These are phyloP conservation scores for Teleiodes luculella DNA, from an alignment of 2,888 invertebrate species.

Conservation along the genomic window DNA sequence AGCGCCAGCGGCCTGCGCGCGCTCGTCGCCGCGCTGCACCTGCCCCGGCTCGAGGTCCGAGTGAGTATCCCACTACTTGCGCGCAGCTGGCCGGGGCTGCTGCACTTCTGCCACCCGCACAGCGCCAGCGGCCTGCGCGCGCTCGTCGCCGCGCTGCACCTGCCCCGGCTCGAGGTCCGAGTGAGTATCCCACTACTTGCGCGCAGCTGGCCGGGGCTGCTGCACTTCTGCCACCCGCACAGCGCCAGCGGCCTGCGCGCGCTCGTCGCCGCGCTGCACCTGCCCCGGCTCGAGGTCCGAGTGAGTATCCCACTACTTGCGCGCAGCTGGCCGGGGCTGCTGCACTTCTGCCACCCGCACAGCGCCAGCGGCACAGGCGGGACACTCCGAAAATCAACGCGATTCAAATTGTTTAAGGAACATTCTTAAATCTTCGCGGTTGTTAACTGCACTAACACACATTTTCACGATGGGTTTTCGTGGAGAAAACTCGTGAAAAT, in stretches of 20 bases:
- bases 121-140: slow-evolving; percentile 87
- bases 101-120: slow-evolving; percentile 90
- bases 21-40: slow-evolving; percentile 87
- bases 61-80: slow-evolving; percentile 90
- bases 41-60: slow-evolving; percentile 94
- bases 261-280: slow-evolving; percentile 87
- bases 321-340: slow-evolving; percentile 62
- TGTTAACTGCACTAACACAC: too few species aligned
- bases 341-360: slow-evolving; percentile 90
- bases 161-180: slow-evolving; percentile 94
- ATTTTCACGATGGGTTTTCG: too few species aligned
- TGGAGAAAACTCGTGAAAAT: too few species aligned
- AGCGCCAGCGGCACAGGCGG: slow-evolving; percentile 84
- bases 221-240: slow-evolving; percentile 90
- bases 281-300: slow-evolving; percentile 93
- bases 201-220: too few species aligned
- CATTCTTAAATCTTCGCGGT: too few species aligned
- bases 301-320: slow-evolving; percentile 76
- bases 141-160: slow-evolving; percentile 87
- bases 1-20: slow-evolving; percentile 87
- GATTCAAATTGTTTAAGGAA: too few species aligned
- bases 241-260: slow-evolving; percentile 87
- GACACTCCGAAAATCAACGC: too few species aligned
- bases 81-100: too few species aligned
- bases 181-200: slow-evolving; percentile 95